Percentiles rank a stretch among this genome's conserved stretches.
phyloP scores from a whole-genome alignment of 2,113 vertebrate species.

The Sporophila hypoxantha region DNA sequence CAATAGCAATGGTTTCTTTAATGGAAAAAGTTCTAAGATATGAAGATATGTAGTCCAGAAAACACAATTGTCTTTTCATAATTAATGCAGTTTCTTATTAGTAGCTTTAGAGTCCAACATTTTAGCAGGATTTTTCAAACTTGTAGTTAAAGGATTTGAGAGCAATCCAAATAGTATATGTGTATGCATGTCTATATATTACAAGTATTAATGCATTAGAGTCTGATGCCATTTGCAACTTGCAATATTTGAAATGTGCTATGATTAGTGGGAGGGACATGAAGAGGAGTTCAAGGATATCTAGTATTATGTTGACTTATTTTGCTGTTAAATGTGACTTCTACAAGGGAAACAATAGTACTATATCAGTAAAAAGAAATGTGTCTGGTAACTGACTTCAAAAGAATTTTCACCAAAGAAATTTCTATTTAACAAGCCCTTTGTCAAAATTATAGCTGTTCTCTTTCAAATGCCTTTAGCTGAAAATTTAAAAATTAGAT shows the following conservation, averaged over 20 bases:
- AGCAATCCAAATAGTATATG: background rate
- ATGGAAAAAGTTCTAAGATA: background rate
- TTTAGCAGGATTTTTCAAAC: background rate
- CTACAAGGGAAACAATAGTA: background rate
- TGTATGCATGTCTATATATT: background rate
- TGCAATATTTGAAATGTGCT: background rate
- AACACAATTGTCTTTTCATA: background rate
- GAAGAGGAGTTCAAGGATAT: background rate
- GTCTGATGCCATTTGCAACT: background rate
- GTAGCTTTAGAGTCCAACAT: background rate
- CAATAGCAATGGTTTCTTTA: background rate
- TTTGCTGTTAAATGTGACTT: background rate
- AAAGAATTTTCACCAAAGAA: background rate
- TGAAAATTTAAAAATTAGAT: background rate
- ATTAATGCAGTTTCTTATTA: background rate
- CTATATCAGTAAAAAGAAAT: background rate
- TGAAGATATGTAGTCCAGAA: accelerated
- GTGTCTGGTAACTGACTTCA: background rate
- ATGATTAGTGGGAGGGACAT: background rate
- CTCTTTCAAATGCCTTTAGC: background rate
- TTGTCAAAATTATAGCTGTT: background rate
- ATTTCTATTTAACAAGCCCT: background rate
- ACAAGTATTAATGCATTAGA: background rate
- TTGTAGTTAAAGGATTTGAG: background rate
- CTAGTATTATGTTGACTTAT: background rate